Evolutionary conservation across 2,888 invertebrate genomes (phyloP).

Genomic region (Automeris io): DNA sequence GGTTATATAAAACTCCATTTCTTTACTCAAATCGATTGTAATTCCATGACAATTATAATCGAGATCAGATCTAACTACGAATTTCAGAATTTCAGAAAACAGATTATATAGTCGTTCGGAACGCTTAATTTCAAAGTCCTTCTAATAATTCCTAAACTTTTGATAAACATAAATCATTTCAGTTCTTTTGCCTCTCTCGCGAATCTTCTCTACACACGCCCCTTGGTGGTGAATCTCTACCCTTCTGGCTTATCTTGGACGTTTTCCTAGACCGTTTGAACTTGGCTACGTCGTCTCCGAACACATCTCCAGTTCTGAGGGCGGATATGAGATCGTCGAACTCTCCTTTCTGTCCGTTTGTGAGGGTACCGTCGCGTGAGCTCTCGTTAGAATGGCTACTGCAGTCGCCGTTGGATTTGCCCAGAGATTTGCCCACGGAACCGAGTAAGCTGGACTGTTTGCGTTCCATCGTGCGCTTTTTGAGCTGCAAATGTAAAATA

Average conservation of each 20-base stretch:
- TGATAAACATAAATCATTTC: conserved; percentile 20
- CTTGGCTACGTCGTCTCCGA: conserved; percentile 96
- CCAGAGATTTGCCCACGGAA: conserved; percentile 84
- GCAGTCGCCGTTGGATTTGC: conserved; percentile 76
- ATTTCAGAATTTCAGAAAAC: not conserved
- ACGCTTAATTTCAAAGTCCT: not conserved
- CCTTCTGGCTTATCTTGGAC: conserved; percentile 59
- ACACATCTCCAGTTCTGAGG: conserved; percentile 94
- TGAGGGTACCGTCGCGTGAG: conserved; percentile 49
- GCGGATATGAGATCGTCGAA: conserved; percentile 98
- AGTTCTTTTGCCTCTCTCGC: conserved; percentile 66
- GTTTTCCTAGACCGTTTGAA: conserved; percentile 77
- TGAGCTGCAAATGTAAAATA: conserved; percentile 67
- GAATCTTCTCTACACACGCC: conserved; percentile 65
- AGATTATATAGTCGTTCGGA: not conserved
- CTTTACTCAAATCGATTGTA: not conserved
- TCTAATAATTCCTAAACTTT: not conserved
- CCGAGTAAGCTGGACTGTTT: conserved; percentile 89
- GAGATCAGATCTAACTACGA: not conserved
- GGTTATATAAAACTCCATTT: not conserved
- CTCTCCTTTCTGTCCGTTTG: conserved; percentile 85
- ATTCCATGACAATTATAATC: not conserved
- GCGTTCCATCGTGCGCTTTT: conserved; percentile 91
- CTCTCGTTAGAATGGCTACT: conserved; percentile 68
- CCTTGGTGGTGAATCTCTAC: conserved; percentile 64